Conservation (phyloP, 1,140 invertebrate genomes). For the Asbolus verrucosus region DNA sequence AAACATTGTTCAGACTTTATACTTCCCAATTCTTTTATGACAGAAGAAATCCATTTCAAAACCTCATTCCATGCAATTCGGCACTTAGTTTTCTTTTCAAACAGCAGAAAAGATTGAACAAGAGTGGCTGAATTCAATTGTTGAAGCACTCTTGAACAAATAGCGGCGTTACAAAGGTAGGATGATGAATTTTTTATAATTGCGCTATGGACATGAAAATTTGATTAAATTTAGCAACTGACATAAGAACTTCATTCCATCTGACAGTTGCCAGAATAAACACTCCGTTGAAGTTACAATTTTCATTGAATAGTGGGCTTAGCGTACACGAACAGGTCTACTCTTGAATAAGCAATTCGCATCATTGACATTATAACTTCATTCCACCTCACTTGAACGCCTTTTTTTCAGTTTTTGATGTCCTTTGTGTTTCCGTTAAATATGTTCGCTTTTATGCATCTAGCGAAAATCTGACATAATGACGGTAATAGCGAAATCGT, state of each 20-base stretch:
- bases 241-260: no score
- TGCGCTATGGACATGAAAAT: not conserved
- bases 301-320: no score
- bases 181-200: slow-evolving; percentile 4
- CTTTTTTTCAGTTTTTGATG: not conserved
- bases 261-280: no score
- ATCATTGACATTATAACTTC: not conserved
- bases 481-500: not conserved
- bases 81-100: not conserved
- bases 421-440: no score
- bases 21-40: not conserved
- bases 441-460: not conserved
- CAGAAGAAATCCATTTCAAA: not conserved
- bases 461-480: not conserved
- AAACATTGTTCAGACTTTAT: slow-evolving; percentile 3
- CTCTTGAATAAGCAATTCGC: no score
- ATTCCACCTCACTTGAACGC: not conserved
- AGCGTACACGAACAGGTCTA: no score
- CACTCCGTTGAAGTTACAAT: no score
- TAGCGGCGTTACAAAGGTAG: not conserved
- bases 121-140: not conserved
- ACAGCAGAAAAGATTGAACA: not conserved
- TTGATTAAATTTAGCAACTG: no score
- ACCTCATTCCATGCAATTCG: no score
- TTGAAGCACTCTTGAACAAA: not conserved